Conservation (phyloP, 2,797 vertebrate species). For the Knipowitschia caucasica region DNA sequence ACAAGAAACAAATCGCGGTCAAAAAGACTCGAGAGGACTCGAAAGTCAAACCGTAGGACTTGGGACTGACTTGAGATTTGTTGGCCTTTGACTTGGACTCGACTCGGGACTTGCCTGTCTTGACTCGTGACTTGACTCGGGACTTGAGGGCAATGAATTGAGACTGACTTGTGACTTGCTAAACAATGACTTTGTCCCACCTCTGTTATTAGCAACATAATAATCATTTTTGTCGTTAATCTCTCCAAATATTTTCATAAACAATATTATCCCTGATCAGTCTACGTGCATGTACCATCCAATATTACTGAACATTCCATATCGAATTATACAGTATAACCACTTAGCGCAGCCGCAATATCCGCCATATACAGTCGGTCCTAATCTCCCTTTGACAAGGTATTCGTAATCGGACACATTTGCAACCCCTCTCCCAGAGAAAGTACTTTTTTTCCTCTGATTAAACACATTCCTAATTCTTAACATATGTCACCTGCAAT, state of each 20-base stretch:
- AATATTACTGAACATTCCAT: conserved; percentile 1
- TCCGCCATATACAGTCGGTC: too few species aligned
- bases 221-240: not conserved
- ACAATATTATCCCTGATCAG: not conserved
- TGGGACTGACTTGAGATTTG: too few species aligned
- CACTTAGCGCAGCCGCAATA: conserved; percentile 35
- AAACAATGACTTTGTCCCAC: too few species aligned
- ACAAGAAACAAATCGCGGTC: too few species aligned
- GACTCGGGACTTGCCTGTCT: too few species aligned
- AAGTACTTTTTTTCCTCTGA: conserved; percentile 41
- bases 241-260: not conserved
- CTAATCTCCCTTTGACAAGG: conserved; percentile 55
- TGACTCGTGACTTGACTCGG: too few species aligned
- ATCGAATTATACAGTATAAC: conserved; percentile 33
- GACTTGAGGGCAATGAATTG: too few species aligned
- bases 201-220: too few species aligned
- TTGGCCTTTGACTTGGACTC: too few species aligned
- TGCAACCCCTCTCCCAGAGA: conserved; percentile 22
- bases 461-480: conserved; percentile 46
- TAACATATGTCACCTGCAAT: conserved; percentile 29
- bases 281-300: not conserved
- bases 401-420: conserved; percentile 48
- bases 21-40: too few species aligned
- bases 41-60: too few species aligned
- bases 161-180: too few species aligned